Conservation (phyloP, 2,888 invertebrate species). For the Rotaria sp. region DNA sequence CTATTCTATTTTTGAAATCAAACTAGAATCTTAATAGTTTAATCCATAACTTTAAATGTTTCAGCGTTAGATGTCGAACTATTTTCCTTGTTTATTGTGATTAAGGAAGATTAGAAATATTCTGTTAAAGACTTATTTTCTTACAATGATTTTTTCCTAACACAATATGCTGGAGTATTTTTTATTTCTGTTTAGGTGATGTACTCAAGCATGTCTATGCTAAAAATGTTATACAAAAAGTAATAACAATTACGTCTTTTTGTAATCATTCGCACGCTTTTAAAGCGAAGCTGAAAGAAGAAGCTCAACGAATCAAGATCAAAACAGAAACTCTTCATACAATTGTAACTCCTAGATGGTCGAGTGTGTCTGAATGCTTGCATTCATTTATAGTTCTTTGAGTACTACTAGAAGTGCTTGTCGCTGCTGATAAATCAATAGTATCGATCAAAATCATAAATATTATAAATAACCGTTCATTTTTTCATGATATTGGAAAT, state of each 20-base stretch:
- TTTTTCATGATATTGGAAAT: not conserved
- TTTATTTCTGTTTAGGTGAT: not conserved
- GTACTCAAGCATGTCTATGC: not conserved
- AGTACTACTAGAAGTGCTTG: not conserved
- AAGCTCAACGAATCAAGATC: not conserved
- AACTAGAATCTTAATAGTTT: too few relatives aligned
- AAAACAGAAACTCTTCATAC: not conserved
- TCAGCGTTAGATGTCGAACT: too few relatives aligned
- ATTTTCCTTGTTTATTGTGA: too few relatives aligned
- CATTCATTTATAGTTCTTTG: not conserved
- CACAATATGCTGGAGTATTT: too few relatives aligned
- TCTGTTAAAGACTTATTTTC: too few relatives aligned
- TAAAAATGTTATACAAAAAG: not conserved
- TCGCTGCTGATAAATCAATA: too few relatives aligned
- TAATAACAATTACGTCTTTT: not conserved
- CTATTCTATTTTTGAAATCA: too few relatives aligned
- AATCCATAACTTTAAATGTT: too few relatives aligned
- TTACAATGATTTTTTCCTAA: too few relatives aligned
- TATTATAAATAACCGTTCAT: not conserved
- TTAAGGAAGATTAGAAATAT: too few relatives aligned
- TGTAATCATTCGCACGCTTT: not conserved
- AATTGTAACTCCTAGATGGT: not conserved
- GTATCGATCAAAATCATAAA: not conserved
- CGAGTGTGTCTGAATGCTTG: not conserved
- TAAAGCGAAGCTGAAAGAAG: not conserved